Conservation (phyloP, 2,888 invertebrate genomes). For the Carterocephalus palaemon region DNA sequence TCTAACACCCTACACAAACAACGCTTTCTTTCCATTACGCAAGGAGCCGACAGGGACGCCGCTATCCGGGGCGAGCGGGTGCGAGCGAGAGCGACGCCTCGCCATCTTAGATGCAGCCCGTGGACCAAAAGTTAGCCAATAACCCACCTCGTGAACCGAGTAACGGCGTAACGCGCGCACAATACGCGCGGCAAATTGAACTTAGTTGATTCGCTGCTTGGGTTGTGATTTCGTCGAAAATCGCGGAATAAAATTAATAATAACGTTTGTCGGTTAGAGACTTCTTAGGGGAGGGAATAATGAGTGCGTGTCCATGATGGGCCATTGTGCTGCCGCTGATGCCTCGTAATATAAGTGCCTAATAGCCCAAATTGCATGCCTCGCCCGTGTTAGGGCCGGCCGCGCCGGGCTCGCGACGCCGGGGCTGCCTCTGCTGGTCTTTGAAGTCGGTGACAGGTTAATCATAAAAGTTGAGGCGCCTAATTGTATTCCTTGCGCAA, state of each 20-base stretch:
- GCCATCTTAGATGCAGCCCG: conserved; percentile 76
- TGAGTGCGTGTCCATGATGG: conserved; percentile 58
- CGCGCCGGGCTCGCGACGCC: no score
- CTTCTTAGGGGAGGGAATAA: conserved; percentile 62
- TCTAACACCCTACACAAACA: conserved; percentile 62
- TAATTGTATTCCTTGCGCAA: conserved; percentile 17
- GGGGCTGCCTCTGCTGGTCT: conserved; percentile 9
- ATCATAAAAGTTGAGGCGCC: conserved; percentile 9
- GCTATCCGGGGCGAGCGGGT: conserved; percentile 39
- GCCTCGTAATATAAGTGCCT: conserved; percentile 42
- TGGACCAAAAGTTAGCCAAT: conserved; percentile 77
- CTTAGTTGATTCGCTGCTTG: conserved; percentile 43
- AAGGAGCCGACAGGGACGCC: conserved; percentile 61
- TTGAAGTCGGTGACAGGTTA: conserved; percentile 24
- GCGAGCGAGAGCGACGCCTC: conserved; percentile 51
- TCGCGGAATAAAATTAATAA: conserved; percentile 54
- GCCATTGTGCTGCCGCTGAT: conserved; percentile 40
- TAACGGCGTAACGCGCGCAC: conserved; percentile 47
- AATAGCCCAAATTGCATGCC: conserved; percentile 24
- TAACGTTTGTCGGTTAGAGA: conserved; percentile 50
- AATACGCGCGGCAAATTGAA: conserved; percentile 47
- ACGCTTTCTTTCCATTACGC: conserved; percentile 58
- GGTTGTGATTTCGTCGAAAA: conserved; percentile 42
- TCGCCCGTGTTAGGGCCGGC: conserved; percentile 13
- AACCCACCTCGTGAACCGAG: conserved; percentile 49